Conservation (phyloP, 1,140 invertebrate genomes). For the Eriocheir sinensis region DNA sequence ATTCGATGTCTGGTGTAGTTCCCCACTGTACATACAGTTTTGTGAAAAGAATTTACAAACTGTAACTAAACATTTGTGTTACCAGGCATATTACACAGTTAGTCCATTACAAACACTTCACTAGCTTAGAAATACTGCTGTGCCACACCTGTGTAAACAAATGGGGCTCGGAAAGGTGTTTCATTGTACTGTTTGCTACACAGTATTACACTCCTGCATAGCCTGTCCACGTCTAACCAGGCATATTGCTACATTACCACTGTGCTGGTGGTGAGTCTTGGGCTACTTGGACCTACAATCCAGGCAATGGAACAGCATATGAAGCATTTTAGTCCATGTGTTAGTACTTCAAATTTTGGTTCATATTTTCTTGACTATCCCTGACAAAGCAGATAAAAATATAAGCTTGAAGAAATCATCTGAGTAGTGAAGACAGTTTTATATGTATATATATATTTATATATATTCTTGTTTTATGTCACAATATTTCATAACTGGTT, state of each 20-base stretch:
- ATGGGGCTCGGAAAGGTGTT: slow-evolving; percentile 46
- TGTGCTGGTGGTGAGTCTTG: not conserved
- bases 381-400: not conserved
- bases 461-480: not conserved
- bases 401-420: not conserved
- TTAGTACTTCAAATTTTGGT: not conserved
- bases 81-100: slow-evolving; percentile 14
- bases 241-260: not conserved
- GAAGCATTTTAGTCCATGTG: no score
- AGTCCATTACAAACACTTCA: slow-evolving; percentile 9
- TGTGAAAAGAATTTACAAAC: not conserved
- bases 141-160: slow-evolving; percentile 27
- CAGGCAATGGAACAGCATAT: not conserved
- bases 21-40: not conserved
- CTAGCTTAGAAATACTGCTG: slow-evolving; percentile 42
- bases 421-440: not conserved
- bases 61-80: slow-evolving; percentile 2
- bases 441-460: no score
- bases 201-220: not conserved
- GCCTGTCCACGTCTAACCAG: not conserved
- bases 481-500: not conserved
- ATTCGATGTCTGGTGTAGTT: slow-evolving; percentile 5
- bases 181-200: slow-evolving; percentile 50
- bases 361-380: not conserved
- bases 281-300: not conserved